These are phyloP conservation scores for Callionymus lyra DNA, from an alignment of 2,113 vertebrate species.

Conservation along the genomic window DNA sequence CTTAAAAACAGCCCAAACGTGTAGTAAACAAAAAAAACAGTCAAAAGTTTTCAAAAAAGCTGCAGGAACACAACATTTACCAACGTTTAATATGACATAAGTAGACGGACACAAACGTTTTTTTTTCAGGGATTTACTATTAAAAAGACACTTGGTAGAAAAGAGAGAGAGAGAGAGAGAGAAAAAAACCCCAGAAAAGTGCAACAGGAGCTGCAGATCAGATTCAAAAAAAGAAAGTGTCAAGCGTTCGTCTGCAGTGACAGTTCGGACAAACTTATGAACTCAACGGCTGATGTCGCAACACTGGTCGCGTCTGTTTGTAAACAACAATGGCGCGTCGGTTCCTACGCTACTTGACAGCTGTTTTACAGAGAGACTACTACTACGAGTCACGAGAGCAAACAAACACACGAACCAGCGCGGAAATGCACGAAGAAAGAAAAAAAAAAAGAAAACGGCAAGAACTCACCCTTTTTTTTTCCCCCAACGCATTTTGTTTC, in stretches of 20 bases:
- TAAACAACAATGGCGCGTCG: neutral
- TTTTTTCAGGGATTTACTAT: no score
- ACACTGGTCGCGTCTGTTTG: neutral
- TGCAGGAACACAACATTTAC: no score
- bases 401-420: neutral
- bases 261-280: neutral
- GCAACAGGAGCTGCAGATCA: no score
- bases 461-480: conserved; percentile 32
- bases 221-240: neutral
- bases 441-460: fast-evolving
- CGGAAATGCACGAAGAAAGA: neutral
- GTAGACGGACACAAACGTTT: no score
- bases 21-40: no score
- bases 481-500: fast-evolving
- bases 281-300: neutral
- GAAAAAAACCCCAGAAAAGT: no score
- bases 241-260: neutral
- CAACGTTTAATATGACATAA: no score
- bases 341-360: conserved; percentile 14
- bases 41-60: no score
- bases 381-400: conserved; percentile 13
- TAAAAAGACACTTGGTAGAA: no score
- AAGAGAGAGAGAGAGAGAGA: no score
- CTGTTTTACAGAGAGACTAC: conserved; percentile 13
- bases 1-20: no score